phyloP scores from a whole-genome alignment of 2,888 invertebrate genomes.

The Himalopsyche kuldschensis region DNA sequence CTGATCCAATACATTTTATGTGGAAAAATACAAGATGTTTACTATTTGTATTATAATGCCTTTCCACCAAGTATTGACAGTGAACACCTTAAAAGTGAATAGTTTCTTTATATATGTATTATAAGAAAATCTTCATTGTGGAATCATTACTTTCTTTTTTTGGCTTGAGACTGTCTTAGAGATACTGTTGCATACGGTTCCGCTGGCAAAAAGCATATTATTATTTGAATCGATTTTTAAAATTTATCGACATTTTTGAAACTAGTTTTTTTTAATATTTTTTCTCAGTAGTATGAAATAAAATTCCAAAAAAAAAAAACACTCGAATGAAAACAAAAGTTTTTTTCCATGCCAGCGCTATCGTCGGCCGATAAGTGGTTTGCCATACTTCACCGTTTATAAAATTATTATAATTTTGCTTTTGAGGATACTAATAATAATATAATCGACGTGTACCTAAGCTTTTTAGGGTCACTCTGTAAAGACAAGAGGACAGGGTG shows the following conservation, averaged over 20 bases:
- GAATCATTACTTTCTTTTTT: too few relatives aligned
- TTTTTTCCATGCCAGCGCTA: neutral
- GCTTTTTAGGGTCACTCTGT: constrained; percentile 30
- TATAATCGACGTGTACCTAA: constrained; percentile 27
- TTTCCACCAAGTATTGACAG: too few relatives aligned
- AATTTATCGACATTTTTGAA: neutral
- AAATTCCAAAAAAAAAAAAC: neutral
- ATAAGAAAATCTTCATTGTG: too few relatives aligned
- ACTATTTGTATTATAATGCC: too few relatives aligned
- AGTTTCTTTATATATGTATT: too few relatives aligned
- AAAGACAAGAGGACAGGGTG: constrained; percentile 7
- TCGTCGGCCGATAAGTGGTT: constrained; percentile 23
- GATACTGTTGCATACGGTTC: too few relatives aligned
- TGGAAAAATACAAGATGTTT: too few relatives aligned
- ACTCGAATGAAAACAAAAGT: neutral
- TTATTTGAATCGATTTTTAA: too few relatives aligned
- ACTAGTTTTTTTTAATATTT: neutral
- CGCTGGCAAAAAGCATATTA: too few relatives aligned
- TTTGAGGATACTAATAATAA: constrained; percentile 30
- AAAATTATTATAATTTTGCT: constrained; percentile 35
- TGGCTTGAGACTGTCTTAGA: too few relatives aligned
- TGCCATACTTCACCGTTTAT: constrained; percentile 34
- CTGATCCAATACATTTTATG: too few relatives aligned
- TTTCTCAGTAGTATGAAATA: neutral
- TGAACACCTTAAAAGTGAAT: too few relatives aligned